Percentiles rank a stretch among this genome's conserved stretches.
These are phyloP conservation scores for Nomada fucata DNA, from an alignment of 2,888 invertebrate species.

Conservation along the genomic window DNA sequence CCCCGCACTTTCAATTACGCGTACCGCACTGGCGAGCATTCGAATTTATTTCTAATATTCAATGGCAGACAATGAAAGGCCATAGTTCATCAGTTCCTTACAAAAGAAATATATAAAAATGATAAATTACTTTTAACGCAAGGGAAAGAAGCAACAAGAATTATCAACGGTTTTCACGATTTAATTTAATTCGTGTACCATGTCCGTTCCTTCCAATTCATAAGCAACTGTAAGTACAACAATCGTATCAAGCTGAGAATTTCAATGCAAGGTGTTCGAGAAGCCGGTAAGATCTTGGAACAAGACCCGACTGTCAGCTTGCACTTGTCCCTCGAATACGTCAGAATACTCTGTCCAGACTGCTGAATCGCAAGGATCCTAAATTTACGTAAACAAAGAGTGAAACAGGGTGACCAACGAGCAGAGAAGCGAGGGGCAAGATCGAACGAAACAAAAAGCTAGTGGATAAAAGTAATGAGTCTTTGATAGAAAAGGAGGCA, in stretches of 20 bases:
- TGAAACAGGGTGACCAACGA: not conserved
- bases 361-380: conserved; percentile 21
- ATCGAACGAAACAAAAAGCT: not conserved
- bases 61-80: not conserved
- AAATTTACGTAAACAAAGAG: conserved; percentile 67
- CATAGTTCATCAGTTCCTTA: too few relatives aligned
- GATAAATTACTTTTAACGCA: too few relatives aligned
- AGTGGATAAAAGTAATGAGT: not conserved
- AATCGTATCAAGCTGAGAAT: conserved; percentile 42
- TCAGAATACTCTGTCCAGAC: conserved; percentile 25
- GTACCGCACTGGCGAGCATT: not conserved
- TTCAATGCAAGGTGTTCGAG: conserved; percentile 47
- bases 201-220: conserved; percentile 21
- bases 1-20: not conserved
- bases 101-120: too few relatives aligned
- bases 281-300: conserved; percentile 9
- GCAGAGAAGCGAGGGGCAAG: not conserved
- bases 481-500: not conserved
- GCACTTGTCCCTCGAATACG: conserved; percentile 35
- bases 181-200: too few relatives aligned
- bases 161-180: too few relatives aligned
- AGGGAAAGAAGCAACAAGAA: too few relatives aligned
- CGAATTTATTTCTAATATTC: not conserved
- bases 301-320: conserved; percentile 17
- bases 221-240: conserved; percentile 51